Conservation (phyloP, 2,797 vertebrate species). For the Coracias cyanogaster region DNA sequence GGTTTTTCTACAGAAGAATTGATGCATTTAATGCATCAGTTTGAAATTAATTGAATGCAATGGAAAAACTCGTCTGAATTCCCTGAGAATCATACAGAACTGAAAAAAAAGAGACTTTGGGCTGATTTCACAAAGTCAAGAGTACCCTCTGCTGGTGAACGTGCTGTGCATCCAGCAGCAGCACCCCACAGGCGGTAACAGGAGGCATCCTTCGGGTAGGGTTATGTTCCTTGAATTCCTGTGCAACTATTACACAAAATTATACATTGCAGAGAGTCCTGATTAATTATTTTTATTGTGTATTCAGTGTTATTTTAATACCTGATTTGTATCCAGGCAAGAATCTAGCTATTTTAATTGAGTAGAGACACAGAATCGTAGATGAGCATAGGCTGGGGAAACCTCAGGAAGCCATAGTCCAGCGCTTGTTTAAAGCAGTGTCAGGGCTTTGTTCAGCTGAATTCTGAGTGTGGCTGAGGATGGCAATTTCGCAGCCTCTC, state of each 20-base stretch:
- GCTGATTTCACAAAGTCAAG: background rate
- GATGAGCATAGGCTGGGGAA: background rate
- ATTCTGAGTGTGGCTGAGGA: background rate
- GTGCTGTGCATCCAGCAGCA: background rate
- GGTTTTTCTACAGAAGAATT: background rate
- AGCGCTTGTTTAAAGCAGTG: background rate
- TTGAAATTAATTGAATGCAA: background rate
- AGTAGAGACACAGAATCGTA: background rate
- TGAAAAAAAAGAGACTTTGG: rapidly evolving
- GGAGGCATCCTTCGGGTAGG: background rate
- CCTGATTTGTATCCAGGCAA: background rate
- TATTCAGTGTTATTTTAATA: rapidly evolving
- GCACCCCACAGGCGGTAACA: background rate
- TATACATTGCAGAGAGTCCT: background rate
- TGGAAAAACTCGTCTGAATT: background rate
- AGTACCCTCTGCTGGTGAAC: conserved; percentile 58
- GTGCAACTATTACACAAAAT: too few relatives aligned
- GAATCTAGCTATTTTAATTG: background rate
- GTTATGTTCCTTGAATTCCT: background rate
- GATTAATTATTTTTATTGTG: background rate
- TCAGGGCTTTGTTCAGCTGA: background rate
- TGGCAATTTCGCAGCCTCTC: background rate
- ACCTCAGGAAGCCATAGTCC: background rate
- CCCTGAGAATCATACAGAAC: rapidly evolving
- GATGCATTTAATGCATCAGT: background rate